Evolutionary conservation across 2,797 vertebrate species (phyloP), one percentile per base, ranked within the genome.

Genomic region (Gephyroberyx darwinii): DNA sequence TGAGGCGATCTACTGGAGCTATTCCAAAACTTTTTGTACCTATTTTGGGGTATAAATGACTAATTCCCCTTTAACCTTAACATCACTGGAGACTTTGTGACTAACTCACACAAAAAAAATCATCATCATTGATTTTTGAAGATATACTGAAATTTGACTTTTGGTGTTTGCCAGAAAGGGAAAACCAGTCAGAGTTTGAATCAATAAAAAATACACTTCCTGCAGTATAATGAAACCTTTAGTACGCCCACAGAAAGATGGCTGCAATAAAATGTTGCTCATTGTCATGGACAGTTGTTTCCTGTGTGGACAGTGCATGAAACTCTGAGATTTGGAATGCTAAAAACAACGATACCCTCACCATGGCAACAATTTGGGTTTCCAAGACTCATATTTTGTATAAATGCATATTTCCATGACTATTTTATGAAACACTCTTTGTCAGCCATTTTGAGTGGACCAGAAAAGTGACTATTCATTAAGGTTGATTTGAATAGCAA

Each of bases 401-500:
- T 14, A 14, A 35, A 19, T 20, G 0, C 12, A 51, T 43, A 14
- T 57, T 50, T 66, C 30, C 22, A 13, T 5, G 51, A 17, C 31
- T n/a, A 26, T 47, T 61, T 56, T 17, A n/a, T 35, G 7, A 71
- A 71, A 67, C 5, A 65, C 30, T 22, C 10, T 50, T 50, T 16
- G 31, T 33, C 9, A 10, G 73, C 14, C 54, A 71, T 75, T 74
- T 75, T 61, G n/a, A 54, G 31, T 7, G 16, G n/a, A 69, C 26
- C 19, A 48, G 48, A 69, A 13, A 74, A 54, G 71, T 17, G 4
- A 58, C 19, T n/a, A 66, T 53, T 53, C 17, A 59, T 51, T 13
- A 50, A 60, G 59, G 58, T 57, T 47, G 10, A 69, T 65, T 71
- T 22, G 48, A 81, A 78, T 69, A 64, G 37, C n/a, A 56, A 75